A percentile compares a stretch with the other conserved stretches of the same genome.
phyloP scores from a whole-genome alignment of 2,113 vertebrate genomes.

The Acinonyx jubatus region DNA sequence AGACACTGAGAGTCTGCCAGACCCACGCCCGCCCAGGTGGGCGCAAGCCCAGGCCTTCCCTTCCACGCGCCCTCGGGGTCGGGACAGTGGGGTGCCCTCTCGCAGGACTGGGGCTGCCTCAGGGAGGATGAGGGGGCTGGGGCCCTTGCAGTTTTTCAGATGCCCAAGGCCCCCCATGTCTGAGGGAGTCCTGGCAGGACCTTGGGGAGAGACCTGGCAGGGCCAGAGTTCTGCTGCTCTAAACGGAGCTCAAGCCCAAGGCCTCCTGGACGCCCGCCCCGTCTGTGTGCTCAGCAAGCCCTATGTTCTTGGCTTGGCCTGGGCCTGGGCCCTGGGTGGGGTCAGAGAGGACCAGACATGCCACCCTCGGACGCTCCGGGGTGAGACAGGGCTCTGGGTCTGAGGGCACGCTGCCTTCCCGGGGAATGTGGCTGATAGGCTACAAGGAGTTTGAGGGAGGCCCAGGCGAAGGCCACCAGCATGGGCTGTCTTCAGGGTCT shows the following conservation, averaged over 20 bases:
- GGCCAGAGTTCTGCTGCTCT: background rate
- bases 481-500: background rate
- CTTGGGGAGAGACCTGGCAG: background rate
- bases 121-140: background rate
- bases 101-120: background rate
- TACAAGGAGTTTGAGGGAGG: fast-evolving
- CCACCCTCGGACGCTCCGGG: background rate
- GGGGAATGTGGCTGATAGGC: background rate
- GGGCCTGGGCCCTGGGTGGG: background rate
- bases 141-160: background rate
- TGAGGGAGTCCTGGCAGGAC: background rate
- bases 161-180: background rate
- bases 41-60: fast-evolving
- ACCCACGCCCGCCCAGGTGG: fast-evolving
- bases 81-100: too few relatives aligned
- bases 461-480: background rate
- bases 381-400: background rate
- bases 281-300: fast-evolving
- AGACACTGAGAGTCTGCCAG: background rate
- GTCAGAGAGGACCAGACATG: background rate
- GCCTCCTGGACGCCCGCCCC: background rate
- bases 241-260: background rate
- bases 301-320: background rate
- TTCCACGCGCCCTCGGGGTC: fast-evolving
- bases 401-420: background rate